phyloP scores from a whole-genome alignment of 2,888 invertebrate species.

The Mycalesis mineus region DNA sequence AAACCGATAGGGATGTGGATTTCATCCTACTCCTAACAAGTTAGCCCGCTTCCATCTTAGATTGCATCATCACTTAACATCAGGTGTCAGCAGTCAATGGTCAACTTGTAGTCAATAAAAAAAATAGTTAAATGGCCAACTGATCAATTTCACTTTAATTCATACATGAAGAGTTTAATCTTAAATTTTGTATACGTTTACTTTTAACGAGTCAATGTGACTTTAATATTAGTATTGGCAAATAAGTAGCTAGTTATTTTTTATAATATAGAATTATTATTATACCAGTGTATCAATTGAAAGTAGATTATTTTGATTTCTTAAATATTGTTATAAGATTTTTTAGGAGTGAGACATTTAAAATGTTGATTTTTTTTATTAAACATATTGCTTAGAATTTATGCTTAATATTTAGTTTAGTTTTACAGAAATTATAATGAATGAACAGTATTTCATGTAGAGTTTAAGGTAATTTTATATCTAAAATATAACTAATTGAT shows the following conservation, averaged over 20 bases:
- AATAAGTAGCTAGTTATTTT: constrained; percentile 48
- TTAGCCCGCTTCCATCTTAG: too few relatives aligned
- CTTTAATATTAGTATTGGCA: constrained; percentile 67
- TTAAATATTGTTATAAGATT: constrained; percentile 36
- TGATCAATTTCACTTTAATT: background rate
- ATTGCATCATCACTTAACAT: too few relatives aligned
- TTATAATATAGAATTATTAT: constrained; percentile 46
- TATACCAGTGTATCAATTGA: constrained; percentile 45
- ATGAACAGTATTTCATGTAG: constrained; percentile 73
- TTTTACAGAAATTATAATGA: constrained; percentile 55
- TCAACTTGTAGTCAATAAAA: too few relatives aligned
- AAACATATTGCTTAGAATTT: constrained; percentile 42
- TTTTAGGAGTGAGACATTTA: constrained; percentile 42
- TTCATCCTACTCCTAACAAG: too few relatives aligned
- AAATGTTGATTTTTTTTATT: constrained; percentile 47
- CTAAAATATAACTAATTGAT: constrained; percentile 32
- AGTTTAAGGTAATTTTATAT: constrained; percentile 37
- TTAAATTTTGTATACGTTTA: constrained; percentile 76
- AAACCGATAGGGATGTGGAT: too few relatives aligned
- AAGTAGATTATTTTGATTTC: constrained; percentile 41
- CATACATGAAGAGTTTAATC: constrained; percentile 35
- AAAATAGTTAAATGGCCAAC: background rate
- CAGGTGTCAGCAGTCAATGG: too few relatives aligned
- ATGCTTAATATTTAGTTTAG: constrained; percentile 53
- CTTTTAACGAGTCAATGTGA: constrained; percentile 65